These are phyloP conservation scores for Atractosteus spatula DNA, from an alignment of 2,113 vertebrate genomes.

Conservation along the genomic window DNA sequence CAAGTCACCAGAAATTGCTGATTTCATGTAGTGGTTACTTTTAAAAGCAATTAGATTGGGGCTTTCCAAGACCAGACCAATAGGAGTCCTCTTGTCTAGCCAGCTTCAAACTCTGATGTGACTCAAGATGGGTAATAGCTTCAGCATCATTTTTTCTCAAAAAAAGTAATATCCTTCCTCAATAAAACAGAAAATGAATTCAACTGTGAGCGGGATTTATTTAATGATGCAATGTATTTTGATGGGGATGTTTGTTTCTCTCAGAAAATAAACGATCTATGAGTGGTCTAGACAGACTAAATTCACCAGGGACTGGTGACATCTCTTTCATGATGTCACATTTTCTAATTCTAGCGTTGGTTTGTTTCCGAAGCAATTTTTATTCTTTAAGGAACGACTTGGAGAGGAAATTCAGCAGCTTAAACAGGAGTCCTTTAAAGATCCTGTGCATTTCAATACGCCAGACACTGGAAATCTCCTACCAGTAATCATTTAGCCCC, in stretches of 20 bases:
- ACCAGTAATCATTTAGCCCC: neutral
- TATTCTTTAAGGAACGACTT: constrained; percentile 1
- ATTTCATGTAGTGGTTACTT: too few species aligned
- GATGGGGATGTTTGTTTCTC: constrained; percentile 36
- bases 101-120: too few species aligned
- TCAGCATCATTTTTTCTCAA: too few species aligned
- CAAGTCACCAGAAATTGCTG: too few species aligned
- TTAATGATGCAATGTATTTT: constrained; percentile 51
- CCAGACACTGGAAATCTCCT: neutral
- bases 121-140: too few species aligned
- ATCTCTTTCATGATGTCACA: constrained; percentile 3
- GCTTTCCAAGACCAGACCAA: too few species aligned
- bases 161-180: too few species aligned
- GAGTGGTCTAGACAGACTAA: constrained; percentile 19
- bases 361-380: neutral
- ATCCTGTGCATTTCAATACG: constrained; percentile 48
- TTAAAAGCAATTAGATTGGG: too few species aligned
- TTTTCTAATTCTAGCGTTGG: neutral
- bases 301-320: constrained; percentile 27
- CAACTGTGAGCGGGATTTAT: constrained; percentile 27
- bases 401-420: constrained; percentile 25
- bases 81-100: too few species aligned
- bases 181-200: too few species aligned
- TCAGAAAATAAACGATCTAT: neutral
- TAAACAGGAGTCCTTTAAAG: constrained; percentile 49